Percentiles rank a stretch among this genome's conserved stretches.
Evolutionary conservation across 2,888 invertebrate species (phyloP).

Genomic region (Cancer borealis): DNA sequence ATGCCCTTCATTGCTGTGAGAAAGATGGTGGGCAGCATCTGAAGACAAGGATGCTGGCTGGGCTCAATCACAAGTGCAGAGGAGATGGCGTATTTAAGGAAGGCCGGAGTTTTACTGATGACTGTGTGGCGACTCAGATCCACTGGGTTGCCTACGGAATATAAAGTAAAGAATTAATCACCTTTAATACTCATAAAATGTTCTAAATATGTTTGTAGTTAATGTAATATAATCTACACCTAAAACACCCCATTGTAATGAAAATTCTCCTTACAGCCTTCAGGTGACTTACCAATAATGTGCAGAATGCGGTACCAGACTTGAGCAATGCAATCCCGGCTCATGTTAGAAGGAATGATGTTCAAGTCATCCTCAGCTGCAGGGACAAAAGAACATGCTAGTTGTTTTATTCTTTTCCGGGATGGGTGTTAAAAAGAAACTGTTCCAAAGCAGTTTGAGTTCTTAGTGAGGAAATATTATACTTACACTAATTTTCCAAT

Average conservation of each 20-base stretch:
- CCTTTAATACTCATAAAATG: background rate
- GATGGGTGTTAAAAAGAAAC: too few relatives aligned
- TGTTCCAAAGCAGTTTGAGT: too few relatives aligned
- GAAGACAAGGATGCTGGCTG: conserved; percentile 93
- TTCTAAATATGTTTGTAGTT: background rate
- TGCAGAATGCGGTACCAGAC: conserved; percentile 97
- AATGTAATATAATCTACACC: background rate
- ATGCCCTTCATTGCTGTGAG: conserved; percentile 95
- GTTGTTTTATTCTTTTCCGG: background rate
- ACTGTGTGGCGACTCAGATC: conserved; percentile 92
- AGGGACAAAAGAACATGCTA: conserved; percentile 81
- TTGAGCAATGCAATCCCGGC: conserved; percentile 93
- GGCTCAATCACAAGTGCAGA: conserved; percentile 90
- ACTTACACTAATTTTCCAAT: too few relatives aligned
- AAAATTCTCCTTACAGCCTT: background rate
- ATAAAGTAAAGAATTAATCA: background rate
- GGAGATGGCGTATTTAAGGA: conserved; percentile 89
- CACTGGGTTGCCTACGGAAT: conserved; percentile 87
- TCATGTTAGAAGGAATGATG: conserved; percentile 91
- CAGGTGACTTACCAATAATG: conserved; percentile 84
- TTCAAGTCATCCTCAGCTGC: conserved; percentile 91
- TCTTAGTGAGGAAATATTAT: too few relatives aligned
- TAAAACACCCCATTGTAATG: background rate
- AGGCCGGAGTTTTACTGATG: conserved; percentile 87
- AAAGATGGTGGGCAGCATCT: conserved; percentile 92